A percentile compares a stretch with the other conserved stretches of the same genome.
Conservation (phyloP, 2,888 invertebrate genomes). For the Thereva unica region DNA sequence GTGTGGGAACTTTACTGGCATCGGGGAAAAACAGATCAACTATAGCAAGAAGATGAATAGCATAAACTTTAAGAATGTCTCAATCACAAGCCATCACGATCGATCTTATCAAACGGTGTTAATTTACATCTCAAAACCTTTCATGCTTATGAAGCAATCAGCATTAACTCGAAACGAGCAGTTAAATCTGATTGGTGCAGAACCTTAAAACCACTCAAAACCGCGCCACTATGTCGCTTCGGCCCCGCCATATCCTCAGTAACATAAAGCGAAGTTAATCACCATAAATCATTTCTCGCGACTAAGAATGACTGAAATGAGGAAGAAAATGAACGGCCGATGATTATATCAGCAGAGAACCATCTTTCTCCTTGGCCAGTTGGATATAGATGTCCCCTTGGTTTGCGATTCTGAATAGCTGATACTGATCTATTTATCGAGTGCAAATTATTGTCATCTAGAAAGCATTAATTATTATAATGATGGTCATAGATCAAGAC, state of each 20-base stretch:
- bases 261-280: slow-evolving; percentile 26
- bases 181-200: too few species aligned
- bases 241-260: slow-evolving; percentile 16
- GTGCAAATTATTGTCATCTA: slow-evolving; percentile 36
- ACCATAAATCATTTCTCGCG: slow-evolving; percentile 26
- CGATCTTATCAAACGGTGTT: too few species aligned
- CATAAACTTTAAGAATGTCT: too few species aligned
- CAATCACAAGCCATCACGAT: too few species aligned
- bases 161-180: too few species aligned
- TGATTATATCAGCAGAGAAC: slow-evolving; percentile 12
- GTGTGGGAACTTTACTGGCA: too few species aligned
- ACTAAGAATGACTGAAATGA: slow-evolving; percentile 17
- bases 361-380: slow-evolving; percentile 8
- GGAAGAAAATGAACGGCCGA: slow-evolving; percentile 25
- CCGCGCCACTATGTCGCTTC: slow-evolving; percentile 5
- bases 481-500: slow-evolving; percentile 35
- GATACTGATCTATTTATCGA: slow-evolving; percentile 15
- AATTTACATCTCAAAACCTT: too few species aligned
- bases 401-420: neutral
- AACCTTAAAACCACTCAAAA: neutral
- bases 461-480: slow-evolving; percentile 33
- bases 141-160: too few species aligned
- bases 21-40: too few species aligned
- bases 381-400: slow-evolving; percentile 25
- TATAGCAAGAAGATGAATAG: too few species aligned